Base-by-base conservation (phyloP, 2,797 vertebrate genomes). In the Girardinus metallicus region DNA sequence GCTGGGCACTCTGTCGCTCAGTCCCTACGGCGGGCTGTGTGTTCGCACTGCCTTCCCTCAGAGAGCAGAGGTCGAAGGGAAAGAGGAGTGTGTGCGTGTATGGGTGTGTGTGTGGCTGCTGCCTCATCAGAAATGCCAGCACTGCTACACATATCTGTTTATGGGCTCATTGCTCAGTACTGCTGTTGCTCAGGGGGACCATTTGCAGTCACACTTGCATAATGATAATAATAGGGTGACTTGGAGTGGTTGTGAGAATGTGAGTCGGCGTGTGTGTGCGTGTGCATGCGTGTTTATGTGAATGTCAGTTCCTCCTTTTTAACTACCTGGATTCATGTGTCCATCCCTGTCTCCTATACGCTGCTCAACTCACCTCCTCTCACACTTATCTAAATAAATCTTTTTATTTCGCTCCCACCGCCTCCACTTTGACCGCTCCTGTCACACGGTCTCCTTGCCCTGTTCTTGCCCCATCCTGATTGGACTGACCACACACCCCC, bases 1-100 rank as follows among this genome's bases (percentile, higher is more conserved):
- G 95, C 95, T 96, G 95, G 93, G 94, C 94, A 93, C 93, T 79
- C 89, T 91, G 90, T 89, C 90, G 89, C 88, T 86, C 86, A 77
- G 82, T 94, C 94, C 95, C 87, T 76, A 85, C 87, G 92, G 94
- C 91, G 74, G 80, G 77, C 88, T 92, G 86, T 93, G 89, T 91
- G 89, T 91, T 84, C 77, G 34, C 90, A 79, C 88, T 92, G 93
- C 87, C 91, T 93, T 91, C 87, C 87, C 89, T 90, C 73, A 29
- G 91, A 92, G 91, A 93, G 91, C 91, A 92, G 93, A 93, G 94
- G 94, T 95, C 91, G 86, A 88, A 92, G 90, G 90, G 80, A 90
- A 90, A 87, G 77, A 84, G 80, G 75, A 79, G 83, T 85, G 75
- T 85, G 81, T 80, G 76, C 80, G 75, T 85, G 81, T 80, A 62